These are phyloP conservation scores for Corythaixoides concolor DNA, from an alignment of 2,113 vertebrate species.

Conservation along the genomic window DNA sequence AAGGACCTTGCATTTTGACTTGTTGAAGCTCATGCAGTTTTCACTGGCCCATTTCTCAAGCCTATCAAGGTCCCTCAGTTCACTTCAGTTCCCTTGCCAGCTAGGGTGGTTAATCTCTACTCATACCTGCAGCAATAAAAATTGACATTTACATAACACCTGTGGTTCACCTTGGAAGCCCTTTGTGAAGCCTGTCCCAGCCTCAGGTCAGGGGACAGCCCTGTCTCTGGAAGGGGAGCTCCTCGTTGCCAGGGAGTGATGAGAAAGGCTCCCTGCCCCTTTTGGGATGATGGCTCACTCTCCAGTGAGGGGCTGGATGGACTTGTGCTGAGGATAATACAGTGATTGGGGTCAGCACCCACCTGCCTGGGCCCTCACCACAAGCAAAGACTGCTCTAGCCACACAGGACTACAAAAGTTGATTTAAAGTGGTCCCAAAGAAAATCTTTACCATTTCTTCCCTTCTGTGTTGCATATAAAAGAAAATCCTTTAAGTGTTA, in stretches of 20 bases:
- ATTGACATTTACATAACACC: neutral
- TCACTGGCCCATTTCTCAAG: no score
- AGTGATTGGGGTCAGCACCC: neutral
- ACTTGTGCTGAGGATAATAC: neutral
- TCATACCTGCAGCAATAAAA: neutral
- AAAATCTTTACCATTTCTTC: neutral
- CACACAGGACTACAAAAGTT: neutral
- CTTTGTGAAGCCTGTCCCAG: neutral
- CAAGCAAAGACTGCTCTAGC: neutral
- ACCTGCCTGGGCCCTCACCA: neutral
- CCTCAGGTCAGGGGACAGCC: neutral
- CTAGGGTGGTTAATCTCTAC: slow-evolving; percentile 5
- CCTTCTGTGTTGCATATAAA: neutral
- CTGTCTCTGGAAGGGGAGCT: neutral
- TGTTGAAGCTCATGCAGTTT: no score
- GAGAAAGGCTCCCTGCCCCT: neutral
- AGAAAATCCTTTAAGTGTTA: neutral
- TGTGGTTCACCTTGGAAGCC: neutral
- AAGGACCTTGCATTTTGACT: no score
- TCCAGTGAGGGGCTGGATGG: rapidly evolving
- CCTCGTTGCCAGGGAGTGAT: neutral
- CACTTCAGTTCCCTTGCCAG: neutral
- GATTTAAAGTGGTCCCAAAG: neutral
- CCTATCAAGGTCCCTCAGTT: no score
- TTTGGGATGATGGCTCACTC: neutral